Evolutionary conservation across 2,797 vertebrate genomes (phyloP).

Genomic region (Lepus oiostolus): DNA sequence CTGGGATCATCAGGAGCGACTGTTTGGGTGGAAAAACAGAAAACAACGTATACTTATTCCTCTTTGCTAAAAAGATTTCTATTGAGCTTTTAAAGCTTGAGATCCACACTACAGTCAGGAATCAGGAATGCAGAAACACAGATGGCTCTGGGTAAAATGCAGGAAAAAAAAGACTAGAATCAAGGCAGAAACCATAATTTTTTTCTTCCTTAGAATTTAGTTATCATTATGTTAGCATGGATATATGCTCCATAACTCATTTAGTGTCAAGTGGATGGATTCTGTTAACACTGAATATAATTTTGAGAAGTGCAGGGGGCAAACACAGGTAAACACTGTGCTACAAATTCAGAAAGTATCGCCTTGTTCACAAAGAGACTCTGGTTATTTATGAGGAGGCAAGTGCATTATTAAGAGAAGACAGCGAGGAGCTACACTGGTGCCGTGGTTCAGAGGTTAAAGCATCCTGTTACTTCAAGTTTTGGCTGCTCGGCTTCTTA

Average conservation of each 20-base stretch:
- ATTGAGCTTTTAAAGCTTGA: background rate
- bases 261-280: background rate
- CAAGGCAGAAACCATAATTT: background rate
- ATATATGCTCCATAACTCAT: background rate
- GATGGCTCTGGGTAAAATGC: background rate
- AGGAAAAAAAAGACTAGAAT: background rate
- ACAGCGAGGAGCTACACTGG: background rate
- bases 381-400: background rate
- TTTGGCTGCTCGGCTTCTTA: too few relatives aligned
- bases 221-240: background rate
- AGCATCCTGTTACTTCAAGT: too few relatives aligned
- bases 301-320: background rate
- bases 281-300: slow-evolving; percentile 4
- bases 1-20: slow-evolving; percentile 94
- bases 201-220: slow-evolving; percentile 16
- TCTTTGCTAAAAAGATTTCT: slow-evolving; percentile 50
- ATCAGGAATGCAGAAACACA: background rate
- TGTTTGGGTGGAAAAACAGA: slow-evolving; percentile 84
- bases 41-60: background rate
- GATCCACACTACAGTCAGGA: background rate
- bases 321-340: slow-evolving; percentile 5
- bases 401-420: slow-evolving; percentile 33
- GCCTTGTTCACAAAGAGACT: slow-evolving; percentile 26
- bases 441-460: too few relatives aligned
- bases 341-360: slow-evolving; percentile 19